Conservation (phyloP, 2,888 invertebrate species). For the Tryphoninae sp. region DNA sequence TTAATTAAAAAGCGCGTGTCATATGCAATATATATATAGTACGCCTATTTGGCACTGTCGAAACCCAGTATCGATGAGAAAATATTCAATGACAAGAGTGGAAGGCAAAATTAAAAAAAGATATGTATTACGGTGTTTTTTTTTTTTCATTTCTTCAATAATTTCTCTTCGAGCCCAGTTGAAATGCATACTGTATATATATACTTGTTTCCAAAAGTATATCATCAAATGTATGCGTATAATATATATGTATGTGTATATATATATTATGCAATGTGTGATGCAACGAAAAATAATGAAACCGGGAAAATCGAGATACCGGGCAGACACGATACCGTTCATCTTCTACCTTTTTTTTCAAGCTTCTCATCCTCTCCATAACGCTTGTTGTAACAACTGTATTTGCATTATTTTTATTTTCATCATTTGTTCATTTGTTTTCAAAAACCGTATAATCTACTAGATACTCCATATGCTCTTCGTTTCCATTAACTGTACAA, state of each 20-base stretch:
- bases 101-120: slow-evolving; percentile 25
- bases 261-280: slow-evolving; percentile 10
- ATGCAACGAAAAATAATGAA: slow-evolving; percentile 16
- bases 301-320: slow-evolving; percentile 53
- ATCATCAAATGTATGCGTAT: slow-evolving; percentile 21
- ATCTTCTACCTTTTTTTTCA: slow-evolving; percentile 20
- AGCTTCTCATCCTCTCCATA: slow-evolving; percentile 16
- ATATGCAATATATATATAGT: slow-evolving; percentile 52
- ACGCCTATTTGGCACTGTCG: slow-evolving; percentile 74
- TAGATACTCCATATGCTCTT: slow-evolving; percentile 42
- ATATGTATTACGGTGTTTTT: slow-evolving; percentile 18
- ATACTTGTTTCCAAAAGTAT: slow-evolving; percentile 31
- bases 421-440: slow-evolving; percentile 26
- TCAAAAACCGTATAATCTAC: slow-evolving; percentile 52
- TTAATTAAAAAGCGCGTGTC: slow-evolving; percentile 61
- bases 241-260: slow-evolving; percentile 10
- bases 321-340: slow-evolving; percentile 58
- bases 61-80: slow-evolving; percentile 69
- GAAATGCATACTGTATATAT: slow-evolving; percentile 35
- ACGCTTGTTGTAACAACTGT: slow-evolving; percentile 30
- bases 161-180: slow-evolving; percentile 23
- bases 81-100: slow-evolving; percentile 27
- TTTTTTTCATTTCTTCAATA: slow-evolving; percentile 17
- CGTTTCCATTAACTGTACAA: slow-evolving; percentile 64
- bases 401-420: slow-evolving; percentile 43